These are phyloP conservation scores for Aurelia aurita complex sp. Pacific DNA, from an alignment of 30 jellyfish, hydroid and myxozoan genomes.

Conservation along the genomic window DNA sequence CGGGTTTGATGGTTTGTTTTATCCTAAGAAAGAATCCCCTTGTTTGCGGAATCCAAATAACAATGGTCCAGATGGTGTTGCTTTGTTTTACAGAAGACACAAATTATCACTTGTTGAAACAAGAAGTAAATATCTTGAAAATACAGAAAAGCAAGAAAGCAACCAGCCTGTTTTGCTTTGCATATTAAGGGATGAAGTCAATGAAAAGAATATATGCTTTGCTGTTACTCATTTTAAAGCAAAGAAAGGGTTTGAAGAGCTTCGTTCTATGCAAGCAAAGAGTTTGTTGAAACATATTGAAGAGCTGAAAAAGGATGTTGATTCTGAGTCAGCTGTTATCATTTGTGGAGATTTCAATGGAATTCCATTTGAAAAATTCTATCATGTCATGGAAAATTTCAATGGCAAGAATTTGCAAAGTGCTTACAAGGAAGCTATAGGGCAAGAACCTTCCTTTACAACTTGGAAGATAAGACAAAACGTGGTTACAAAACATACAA, in stretches of 20 bases:
- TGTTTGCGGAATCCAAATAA: slow-evolving; percentile 62
- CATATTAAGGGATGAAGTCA: slow-evolving; percentile 29
- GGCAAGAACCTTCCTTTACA: slow-evolving; percentile 47
- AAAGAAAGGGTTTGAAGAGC: slow-evolving; percentile 72
- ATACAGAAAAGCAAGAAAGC: slow-evolving; percentile 59
- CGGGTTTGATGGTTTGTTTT: slow-evolving; percentile 68
- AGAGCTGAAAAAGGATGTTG: slow-evolving; percentile 3
- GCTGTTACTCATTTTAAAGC: slow-evolving; percentile 87
- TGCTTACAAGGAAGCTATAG: slow-evolving; percentile 52
- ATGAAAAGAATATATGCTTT: slow-evolving; percentile 32
- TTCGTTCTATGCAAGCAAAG: slow-evolving; percentile 74
- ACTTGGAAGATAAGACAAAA: slow-evolving; percentile 91
- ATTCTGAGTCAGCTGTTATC: slow-evolving; percentile 45
- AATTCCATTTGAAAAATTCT: slow-evolving; percentile 55
- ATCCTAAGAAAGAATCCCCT: slow-evolving; percentile 83
- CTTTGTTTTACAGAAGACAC: slow-evolving; percentile 48
- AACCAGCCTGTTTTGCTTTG: slow-evolving; percentile 63
- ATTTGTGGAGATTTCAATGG: slow-evolving; percentile 93
- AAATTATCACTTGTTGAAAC: slow-evolving; percentile 30
- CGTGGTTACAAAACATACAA: slow-evolving; percentile 58
- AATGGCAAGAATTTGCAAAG: slow-evolving; percentile 26
- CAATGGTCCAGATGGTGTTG: slow-evolving; percentile 95
- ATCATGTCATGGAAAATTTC: slow-evolving; percentile 25
- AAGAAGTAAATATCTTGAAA: slow-evolving; percentile 42
- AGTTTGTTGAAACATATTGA: slow-evolving; percentile 22